Conservation (phyloP, 2,797 vertebrate species). For the Chiroxiphia lanceolata region DNA sequence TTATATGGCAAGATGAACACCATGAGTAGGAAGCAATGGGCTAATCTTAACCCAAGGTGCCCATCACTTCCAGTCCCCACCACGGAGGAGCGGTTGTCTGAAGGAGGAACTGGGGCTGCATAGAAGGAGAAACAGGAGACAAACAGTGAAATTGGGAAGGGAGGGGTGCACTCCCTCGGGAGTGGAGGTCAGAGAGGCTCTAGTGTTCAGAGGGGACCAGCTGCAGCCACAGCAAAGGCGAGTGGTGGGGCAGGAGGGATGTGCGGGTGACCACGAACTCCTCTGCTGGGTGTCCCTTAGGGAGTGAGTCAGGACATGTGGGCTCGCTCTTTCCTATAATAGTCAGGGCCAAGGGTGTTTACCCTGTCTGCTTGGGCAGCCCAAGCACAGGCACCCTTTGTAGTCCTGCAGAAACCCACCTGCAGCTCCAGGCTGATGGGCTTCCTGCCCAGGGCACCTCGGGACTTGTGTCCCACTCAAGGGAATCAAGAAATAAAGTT, state of each 20-base stretch:
- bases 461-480: fast-evolving
- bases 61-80: not conserved
- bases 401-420: not conserved
- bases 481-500: not conserved
- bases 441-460: not conserved
- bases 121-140: not conserved
- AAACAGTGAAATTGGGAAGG: not conserved
- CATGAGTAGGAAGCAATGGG: not conserved
- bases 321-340: not conserved
- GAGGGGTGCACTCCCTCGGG: not conserved
- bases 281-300: not conserved
- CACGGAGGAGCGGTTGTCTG: fast-evolving
- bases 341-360: not conserved
- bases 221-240: not conserved
- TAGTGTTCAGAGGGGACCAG: not conserved
- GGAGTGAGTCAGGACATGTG: constrained; percentile 29
- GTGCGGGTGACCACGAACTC: not conserved
- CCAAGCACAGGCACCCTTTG: not conserved
- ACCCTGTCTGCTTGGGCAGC: not conserved
- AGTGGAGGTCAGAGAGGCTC: not conserved
- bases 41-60: not conserved
- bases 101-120: not conserved
- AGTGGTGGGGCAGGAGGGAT: not conserved
- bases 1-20: not conserved
- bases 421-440: not conserved